Percentiles rank a stretch among this genome's conserved stretches.
Conservation (phyloP, 2,888 invertebrate genomes). For the Eupithecia inturbata region DNA sequence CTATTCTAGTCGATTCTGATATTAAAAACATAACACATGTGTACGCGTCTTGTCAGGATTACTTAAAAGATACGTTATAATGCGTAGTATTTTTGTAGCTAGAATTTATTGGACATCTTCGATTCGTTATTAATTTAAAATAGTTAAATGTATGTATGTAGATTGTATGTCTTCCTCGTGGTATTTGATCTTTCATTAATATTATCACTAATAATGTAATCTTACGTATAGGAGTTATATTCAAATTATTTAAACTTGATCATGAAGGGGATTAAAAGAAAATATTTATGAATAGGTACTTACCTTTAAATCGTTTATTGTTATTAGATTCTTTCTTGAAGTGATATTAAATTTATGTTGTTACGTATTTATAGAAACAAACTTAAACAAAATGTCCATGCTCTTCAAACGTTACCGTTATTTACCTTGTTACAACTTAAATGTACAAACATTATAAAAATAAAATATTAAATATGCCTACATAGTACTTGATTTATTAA, state of each 20-base stretch:
- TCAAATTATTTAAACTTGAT: neutral
- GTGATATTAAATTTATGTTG: constrained; percentile 51
- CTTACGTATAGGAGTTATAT: neutral
- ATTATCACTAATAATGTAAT: neutral
- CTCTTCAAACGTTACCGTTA: constrained; percentile 14
- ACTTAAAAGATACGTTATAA: neutral
- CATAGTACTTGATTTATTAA: neutral
- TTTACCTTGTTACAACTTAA: neutral
- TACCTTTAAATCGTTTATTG: constrained; percentile 32
- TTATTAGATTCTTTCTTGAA: constrained; percentile 29
- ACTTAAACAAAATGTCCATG: constrained; percentile 8
- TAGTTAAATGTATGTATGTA: neutral
- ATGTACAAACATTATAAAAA: neutral
- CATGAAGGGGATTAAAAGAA: neutral
- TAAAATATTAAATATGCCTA: neutral
- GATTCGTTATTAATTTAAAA: neutral
- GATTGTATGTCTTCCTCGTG: constrained; percentile 4
- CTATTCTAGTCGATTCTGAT: constrained; percentile 51
- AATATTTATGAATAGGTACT: constrained; percentile 1
- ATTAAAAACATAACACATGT: constrained; percentile 25
- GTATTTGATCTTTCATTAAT: neutral
- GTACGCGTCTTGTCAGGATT: constrained; percentile 7
- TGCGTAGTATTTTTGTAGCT: constrained; percentile 17
- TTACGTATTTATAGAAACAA: constrained; percentile 46
- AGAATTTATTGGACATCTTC: constrained; percentile 5